Percentiles rank a stretch among this genome's conserved stretches.
phyloP scores from a whole-genome alignment of 1,140 invertebrate species.

The Sitodiplosis mosellana region DNA sequence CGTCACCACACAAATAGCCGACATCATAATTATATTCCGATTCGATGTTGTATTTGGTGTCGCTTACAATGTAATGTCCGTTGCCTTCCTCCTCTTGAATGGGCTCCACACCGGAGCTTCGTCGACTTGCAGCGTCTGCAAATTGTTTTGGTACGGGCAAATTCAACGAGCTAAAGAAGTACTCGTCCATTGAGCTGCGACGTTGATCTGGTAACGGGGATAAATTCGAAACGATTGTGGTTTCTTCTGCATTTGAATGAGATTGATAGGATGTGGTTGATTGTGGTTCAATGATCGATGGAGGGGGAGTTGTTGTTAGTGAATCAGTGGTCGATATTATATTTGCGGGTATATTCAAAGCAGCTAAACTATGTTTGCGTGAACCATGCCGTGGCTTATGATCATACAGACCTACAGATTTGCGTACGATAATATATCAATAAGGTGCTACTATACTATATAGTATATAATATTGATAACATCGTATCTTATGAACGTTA shows the following conservation, averaged over 20 bases:
- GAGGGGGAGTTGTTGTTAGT: slow-evolving; percentile 24
- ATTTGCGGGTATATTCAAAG: slow-evolving; percentile 20
- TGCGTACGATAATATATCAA: too few species aligned
- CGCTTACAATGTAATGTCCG: neutral
- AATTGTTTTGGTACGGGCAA: slow-evolving; percentile 53
- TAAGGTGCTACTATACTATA: too few species aligned
- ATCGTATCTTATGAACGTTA: too few species aligned
- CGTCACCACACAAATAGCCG: slow-evolving; percentile 13
- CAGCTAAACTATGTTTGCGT: slow-evolving; percentile 28
- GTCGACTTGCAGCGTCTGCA: slow-evolving; percentile 46
- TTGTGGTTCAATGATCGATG: slow-evolving; percentile 23
- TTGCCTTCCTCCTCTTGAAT: slow-evolving; percentile 22
- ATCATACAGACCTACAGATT: too few species aligned
- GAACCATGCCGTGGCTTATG: slow-evolving; percentile 24
- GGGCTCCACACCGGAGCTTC: slow-evolving; percentile 40
- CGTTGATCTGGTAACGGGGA: slow-evolving; percentile 48
- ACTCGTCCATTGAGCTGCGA: slow-evolving; percentile 40
- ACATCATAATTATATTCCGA: neutral
- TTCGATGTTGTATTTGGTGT: neutral
- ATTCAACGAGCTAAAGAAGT: slow-evolving; percentile 26
- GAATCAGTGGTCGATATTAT: slow-evolving; percentile 14
- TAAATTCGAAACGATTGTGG: slow-evolving; percentile 31
- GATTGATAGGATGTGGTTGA: slow-evolving; percentile 6
- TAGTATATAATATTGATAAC: too few species aligned
- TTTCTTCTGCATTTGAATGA: slow-evolving; percentile 2